A percentile compares a stretch with the other conserved stretches of the same genome.
Conservation (phyloP, 2,888 invertebrate species). For the Eilema sororculum region DNA sequence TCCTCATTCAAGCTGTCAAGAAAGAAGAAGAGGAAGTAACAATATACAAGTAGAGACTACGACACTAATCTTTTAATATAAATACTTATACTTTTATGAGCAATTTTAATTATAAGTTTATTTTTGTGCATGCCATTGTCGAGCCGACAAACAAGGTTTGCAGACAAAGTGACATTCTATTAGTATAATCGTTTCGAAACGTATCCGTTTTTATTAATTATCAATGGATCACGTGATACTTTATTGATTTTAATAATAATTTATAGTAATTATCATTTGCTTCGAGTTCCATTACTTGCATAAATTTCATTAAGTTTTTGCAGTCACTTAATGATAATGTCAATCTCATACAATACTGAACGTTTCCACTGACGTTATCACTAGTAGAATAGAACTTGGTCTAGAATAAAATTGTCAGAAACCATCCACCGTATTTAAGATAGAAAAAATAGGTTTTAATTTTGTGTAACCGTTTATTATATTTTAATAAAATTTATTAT, state of each 20-base stretch:
- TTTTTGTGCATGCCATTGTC: conserved; percentile 22
- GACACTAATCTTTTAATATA: conserved; percentile 8
- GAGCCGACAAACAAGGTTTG: neutral
- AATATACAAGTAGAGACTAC: conserved; percentile 68
- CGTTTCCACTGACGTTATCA: neutral
- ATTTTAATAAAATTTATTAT: conserved; percentile 44
- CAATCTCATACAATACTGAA: neutral
- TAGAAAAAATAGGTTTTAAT: conserved; percentile 43
- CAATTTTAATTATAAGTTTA: conserved; percentile 15
- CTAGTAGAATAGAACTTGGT: neutral
- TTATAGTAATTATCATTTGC: too few relatives aligned
- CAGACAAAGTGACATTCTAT: neutral
- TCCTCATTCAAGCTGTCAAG: conserved; percentile 91
- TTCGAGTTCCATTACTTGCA: too few relatives aligned
- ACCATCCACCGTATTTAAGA: conserved; percentile 53
- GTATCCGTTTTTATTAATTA: neutral
- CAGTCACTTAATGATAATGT: neutral
- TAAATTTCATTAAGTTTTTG: too few relatives aligned
- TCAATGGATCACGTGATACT: neutral
- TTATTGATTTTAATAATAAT: neutral
- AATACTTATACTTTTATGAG: conserved; percentile 5
- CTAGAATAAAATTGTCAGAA: conserved; percentile 16
- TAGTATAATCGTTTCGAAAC: neutral
- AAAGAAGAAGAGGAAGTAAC: conserved; percentile 90
- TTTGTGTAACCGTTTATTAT: conserved; percentile 44